A percentile compares a stretch with the other conserved stretches of the same genome.
These are phyloP conservation scores for Diplolepis rosae DNA, from an alignment of 2,888 invertebrate species.

Conservation along the genomic window DNA sequence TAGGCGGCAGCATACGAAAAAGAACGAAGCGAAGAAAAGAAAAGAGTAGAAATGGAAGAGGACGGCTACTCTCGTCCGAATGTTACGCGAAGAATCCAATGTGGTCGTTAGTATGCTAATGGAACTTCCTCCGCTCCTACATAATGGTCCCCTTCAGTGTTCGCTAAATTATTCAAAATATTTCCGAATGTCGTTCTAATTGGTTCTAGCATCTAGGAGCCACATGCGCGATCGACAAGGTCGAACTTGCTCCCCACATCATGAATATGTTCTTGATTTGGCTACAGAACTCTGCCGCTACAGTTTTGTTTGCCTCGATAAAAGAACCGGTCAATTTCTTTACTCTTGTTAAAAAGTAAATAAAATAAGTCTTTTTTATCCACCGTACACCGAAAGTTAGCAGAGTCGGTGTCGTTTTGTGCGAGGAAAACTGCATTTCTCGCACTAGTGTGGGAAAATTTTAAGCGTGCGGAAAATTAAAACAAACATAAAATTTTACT, in stretches of 20 bases:
- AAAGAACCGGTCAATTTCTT: neutral
- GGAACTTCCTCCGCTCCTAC: slow-evolving; percentile 53
- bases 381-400: no score
- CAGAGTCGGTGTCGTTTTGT: no score
- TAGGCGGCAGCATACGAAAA: neutral
- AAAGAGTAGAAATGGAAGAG: slow-evolving; percentile 32
- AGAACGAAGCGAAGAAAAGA: neutral
- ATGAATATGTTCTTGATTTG: slow-evolving; percentile 1
- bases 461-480: no score
- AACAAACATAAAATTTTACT: no score
- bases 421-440: no score
- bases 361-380: neutral
- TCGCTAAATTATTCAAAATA: slow-evolving; percentile 67
- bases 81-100: slow-evolving; percentile 65
- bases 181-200: slow-evolving; percentile 54
- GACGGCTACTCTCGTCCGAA: slow-evolving; percentile 49
- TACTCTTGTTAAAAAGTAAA: neutral
- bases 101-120: slow-evolving; percentile 72
- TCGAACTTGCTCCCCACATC: slow-evolving; percentile 10
- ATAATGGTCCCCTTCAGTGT: slow-evolving; percentile 49
- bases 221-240: slow-evolving; percentile 42
- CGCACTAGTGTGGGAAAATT: no score
- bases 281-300: neutral
- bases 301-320: neutral
- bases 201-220: slow-evolving; percentile 41